phyloP scores from a whole-genome alignment of 2,113 vertebrate species.

The Heptranchias perlo region DNA sequence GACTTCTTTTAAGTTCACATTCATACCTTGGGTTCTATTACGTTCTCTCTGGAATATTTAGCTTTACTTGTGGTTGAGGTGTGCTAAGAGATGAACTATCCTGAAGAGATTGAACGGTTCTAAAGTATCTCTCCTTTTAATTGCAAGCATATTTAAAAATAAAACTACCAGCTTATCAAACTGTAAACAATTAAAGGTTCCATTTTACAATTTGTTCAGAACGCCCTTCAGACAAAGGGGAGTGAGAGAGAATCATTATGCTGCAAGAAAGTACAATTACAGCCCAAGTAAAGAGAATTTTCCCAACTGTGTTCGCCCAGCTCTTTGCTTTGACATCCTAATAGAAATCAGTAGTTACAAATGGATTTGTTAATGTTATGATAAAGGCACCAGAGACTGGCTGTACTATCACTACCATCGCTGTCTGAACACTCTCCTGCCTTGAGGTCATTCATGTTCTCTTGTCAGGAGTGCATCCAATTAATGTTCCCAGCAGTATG shows the following conservation, averaged over 20 bases:
- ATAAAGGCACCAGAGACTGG: slow-evolving; percentile 44
- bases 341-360: slow-evolving; percentile 39
- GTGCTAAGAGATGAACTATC: not conserved
- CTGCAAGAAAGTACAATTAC: not conserved
- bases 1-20: not conserved
- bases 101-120: not conserved
- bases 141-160: not conserved
- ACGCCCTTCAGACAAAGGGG: not conserved
- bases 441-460: slow-evolving; percentile 47
- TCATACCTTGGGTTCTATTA: not conserved
- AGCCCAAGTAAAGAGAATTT: not conserved
- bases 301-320: not conserved
- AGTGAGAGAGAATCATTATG: not conserved
- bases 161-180: not conserved
- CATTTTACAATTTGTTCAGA: not conserved
- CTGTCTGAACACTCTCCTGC: slow-evolving; percentile 41
- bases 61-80: not conserved
- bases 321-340: slow-evolving; percentile 37
- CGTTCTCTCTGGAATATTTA: not conserved
- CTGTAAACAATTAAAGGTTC: not conserved
- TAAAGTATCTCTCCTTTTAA: not conserved
- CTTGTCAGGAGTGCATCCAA: slow-evolving; percentile 55
- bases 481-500: slow-evolving; percentile 50
- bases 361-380: slow-evolving; percentile 45
- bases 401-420: slow-evolving; percentile 43